Conservation (phyloP, 2,113 vertebrate species). For the Cnemophilus loriae region DNA sequence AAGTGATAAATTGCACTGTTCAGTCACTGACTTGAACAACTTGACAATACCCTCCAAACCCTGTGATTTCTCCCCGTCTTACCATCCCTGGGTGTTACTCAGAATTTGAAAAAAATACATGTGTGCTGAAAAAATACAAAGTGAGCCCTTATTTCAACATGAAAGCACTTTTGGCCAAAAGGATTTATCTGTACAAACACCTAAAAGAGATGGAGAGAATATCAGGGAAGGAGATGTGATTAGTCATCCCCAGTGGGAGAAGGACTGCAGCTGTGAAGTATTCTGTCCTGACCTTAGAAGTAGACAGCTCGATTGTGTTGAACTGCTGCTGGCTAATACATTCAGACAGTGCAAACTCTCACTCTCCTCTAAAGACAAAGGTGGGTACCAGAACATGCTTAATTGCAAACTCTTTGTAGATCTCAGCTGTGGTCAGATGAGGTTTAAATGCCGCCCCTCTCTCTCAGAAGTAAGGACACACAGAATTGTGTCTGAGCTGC, state of each 20-base stretch:
- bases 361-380: not conserved
- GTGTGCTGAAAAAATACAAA: not conserved
- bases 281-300: constrained; percentile 28
- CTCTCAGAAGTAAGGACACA: not conserved
- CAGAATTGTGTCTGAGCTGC: not conserved
- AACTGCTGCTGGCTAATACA: constrained; percentile 7
- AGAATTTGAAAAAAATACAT: not conserved
- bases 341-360: not conserved
- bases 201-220: constrained; percentile 7
- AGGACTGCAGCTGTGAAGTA: constrained; percentile 36
- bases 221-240: constrained; percentile 29
- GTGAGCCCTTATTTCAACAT: not conserved
- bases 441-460: not conserved
- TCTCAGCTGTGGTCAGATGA: not conserved
- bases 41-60: not conserved
- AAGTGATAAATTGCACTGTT: constrained; percentile 35
- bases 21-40: not conserved
- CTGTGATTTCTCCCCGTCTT: not conserved
- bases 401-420: not conserved
- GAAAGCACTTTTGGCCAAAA: not conserved
- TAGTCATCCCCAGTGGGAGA: constrained; percentile 52
- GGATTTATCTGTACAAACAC: constrained; percentile 12
- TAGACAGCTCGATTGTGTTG: constrained; percentile 19
- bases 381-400: not conserved
- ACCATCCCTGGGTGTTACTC: not conserved